Evolutionary conservation across 2,113 vertebrate genomes (phyloP).

Genomic region (Forbesichthys papilliferus): DNA sequence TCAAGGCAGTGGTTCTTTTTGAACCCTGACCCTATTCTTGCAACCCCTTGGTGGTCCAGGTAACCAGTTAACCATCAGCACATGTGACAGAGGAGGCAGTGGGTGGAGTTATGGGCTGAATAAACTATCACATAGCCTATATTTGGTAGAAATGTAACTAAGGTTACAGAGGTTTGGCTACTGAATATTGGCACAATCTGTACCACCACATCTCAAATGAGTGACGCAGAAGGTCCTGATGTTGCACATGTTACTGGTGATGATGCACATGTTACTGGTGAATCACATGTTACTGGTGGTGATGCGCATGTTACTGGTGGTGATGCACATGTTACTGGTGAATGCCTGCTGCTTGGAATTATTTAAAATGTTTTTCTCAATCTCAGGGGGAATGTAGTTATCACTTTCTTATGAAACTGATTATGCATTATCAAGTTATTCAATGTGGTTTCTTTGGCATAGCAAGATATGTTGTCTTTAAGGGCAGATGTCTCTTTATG

Average conservation of each 20-base stretch:
- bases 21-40: too few relatives aligned
- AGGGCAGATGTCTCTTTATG: not conserved
- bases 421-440: too few relatives aligned
- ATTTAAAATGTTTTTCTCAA: conserved; percentile 15
- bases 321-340: too few relatives aligned
- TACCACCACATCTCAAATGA: conserved; percentile 13
- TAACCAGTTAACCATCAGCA: too few relatives aligned
- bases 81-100: not conserved
- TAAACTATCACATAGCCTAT: conserved; percentile 15
- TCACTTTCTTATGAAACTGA: too few relatives aligned
- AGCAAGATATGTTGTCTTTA: not conserved
- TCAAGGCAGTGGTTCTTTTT: too few relatives aligned
- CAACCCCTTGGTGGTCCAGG: too few relatives aligned
- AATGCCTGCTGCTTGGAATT: not conserved
- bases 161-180: conserved; percentile 31
- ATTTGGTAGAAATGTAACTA: conserved; percentile 10
- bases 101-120: not conserved
- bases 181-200: conserved; percentile 30
- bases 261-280: too few relatives aligned
- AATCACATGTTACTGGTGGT: too few relatives aligned
- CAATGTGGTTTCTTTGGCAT: not conserved
- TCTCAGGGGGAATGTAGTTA: not conserved
- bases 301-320: too few relatives aligned
- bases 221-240: too few relatives aligned
- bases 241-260: too few relatives aligned